A percentile compares a stretch with the other conserved stretches of the same genome.
phyloP scores from a whole-genome alignment of 2,797 vertebrate species.

The Pantherophis vulpinus region DNA sequence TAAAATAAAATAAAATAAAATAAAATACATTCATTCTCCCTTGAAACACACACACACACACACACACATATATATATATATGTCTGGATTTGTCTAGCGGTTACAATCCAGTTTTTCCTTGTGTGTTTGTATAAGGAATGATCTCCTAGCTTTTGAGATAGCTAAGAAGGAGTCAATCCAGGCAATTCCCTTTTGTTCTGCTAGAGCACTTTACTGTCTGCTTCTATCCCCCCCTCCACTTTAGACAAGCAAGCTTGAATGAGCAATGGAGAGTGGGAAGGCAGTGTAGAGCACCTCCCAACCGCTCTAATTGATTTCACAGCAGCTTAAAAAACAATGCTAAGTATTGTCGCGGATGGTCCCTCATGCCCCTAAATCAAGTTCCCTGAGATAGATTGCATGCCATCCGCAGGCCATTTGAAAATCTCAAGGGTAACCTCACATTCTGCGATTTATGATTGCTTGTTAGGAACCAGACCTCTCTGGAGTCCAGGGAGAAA shows the following conservation, averaged over 20 bases:
- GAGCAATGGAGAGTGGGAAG: conserved; percentile 27
- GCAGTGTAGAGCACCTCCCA: conserved; percentile 45
- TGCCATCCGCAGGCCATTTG: conserved; percentile 68
- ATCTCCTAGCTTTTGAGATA: not conserved
- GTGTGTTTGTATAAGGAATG: not conserved
- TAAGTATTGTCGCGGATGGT: conserved; percentile 65
- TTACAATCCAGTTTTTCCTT: not conserved
- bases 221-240: not conserved
- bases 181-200: conserved; percentile 41
- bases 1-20: too few species aligned
- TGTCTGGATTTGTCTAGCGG: not conserved
- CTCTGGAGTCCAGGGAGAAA: conserved; percentile 68
- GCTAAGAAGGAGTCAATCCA: not conserved
- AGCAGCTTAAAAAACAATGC: conserved; percentile 73
- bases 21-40: not conserved
- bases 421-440: conserved; percentile 72
- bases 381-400: conserved; percentile 68
- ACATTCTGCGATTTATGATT: conserved; percentile 71
- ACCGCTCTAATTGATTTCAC: conserved; percentile 72
- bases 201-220: conserved; percentile 35
- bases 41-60: not conserved
- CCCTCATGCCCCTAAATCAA: conserved; percentile 72
- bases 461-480: conserved; percentile 67
- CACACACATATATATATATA: too few species aligned
- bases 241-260: conserved; percentile 25